phyloP scores from a whole-genome alignment of 2,888 invertebrate species.

The Calephelis perditalis region DNA sequence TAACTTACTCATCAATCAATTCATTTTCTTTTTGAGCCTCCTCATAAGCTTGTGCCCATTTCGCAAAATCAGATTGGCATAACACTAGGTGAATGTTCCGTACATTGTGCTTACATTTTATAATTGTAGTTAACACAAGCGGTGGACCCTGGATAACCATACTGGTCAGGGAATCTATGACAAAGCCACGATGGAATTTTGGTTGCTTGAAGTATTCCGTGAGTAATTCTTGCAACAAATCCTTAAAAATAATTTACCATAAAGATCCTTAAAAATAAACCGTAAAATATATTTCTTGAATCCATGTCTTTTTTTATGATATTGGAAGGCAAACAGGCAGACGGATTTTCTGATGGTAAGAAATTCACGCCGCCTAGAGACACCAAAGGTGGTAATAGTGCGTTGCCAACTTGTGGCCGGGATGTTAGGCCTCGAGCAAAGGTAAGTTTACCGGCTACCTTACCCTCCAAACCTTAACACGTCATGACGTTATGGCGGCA shows the following conservation, averaged over 20 bases:
- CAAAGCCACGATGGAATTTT: slow-evolving; percentile 54
- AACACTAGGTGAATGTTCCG: slow-evolving; percentile 56
- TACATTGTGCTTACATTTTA: slow-evolving; percentile 56
- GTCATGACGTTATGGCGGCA: too few species aligned
- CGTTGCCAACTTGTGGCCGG: too few species aligned
- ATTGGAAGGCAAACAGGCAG: too few species aligned
- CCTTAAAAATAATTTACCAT: slow-evolving; percentile 37
- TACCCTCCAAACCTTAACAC: too few species aligned
- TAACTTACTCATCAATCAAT: slow-evolving; percentile 46
- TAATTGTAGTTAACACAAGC: slow-evolving; percentile 46
- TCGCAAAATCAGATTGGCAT: slow-evolving; percentile 59
- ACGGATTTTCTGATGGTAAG: too few species aligned
- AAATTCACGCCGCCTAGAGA: too few species aligned
- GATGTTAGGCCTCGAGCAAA: too few species aligned
- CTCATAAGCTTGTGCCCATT: slow-evolving; percentile 57
- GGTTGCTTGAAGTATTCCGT: slow-evolving; percentile 47
- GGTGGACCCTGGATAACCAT: slow-evolving; percentile 50
- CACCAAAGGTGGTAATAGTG: too few species aligned
- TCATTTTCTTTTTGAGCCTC: slow-evolving; percentile 52
- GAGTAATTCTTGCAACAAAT: slow-evolving; percentile 54
- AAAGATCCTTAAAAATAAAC: neutral
- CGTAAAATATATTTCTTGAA: too few species aligned
- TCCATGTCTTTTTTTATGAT: too few species aligned
- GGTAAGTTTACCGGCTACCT: too few species aligned
- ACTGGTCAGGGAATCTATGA: slow-evolving; percentile 59